phyloP scores from a whole-genome alignment of 2,113 vertebrate species.

The Cervus canadensis region DNA sequence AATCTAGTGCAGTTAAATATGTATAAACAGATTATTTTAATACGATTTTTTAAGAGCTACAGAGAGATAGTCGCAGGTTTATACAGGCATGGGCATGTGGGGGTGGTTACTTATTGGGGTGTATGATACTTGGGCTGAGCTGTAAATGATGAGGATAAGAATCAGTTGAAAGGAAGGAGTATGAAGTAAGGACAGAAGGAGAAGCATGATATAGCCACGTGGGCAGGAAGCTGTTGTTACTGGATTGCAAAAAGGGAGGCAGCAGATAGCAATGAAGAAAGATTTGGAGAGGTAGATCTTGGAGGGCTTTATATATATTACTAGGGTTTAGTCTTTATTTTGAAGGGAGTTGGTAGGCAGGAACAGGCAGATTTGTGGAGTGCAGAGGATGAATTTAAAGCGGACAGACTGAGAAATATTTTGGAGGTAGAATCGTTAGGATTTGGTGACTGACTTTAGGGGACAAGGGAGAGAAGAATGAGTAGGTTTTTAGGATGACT shows the following conservation, averaged over 20 bases:
- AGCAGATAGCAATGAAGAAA: background rate
- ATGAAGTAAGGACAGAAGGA: background rate
- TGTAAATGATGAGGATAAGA: constrained; percentile 1
- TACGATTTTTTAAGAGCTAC: constrained; percentile 3
- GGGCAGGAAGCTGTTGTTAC: background rate
- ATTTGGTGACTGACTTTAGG: background rate
- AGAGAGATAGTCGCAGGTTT: background rate
- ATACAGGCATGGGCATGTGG: background rate
- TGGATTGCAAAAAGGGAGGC: background rate
- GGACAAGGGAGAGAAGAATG: background rate
- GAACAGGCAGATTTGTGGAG: background rate
- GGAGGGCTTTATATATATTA: background rate
- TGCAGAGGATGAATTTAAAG: background rate
- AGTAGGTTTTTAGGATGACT: background rate
- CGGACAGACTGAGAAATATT: background rate
- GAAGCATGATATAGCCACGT: background rate
- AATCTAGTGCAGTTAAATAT: constrained; percentile 22
- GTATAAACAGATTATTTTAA: background rate
- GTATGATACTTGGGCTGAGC: background rate
- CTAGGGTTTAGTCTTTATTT: constrained; percentile 8
- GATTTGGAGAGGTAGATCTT: background rate
- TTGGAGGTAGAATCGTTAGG: background rate
- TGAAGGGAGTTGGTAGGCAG: background rate
- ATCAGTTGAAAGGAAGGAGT: constrained; percentile 32
- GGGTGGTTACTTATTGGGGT: background rate